These are phyloP conservation scores for Stichodactyla mertensii DNA, from an alignment of 64 coral and sea anemone species.

Conservation along the genomic window DNA sequence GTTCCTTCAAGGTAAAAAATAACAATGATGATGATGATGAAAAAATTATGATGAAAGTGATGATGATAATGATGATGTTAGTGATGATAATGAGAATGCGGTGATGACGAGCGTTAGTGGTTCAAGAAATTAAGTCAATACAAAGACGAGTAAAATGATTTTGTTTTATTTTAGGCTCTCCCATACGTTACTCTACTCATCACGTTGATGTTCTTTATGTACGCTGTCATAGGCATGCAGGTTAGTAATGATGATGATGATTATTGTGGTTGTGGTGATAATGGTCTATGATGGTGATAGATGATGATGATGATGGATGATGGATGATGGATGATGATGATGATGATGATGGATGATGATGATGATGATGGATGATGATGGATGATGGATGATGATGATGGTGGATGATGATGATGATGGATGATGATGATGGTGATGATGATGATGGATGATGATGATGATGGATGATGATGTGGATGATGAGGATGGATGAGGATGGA, in stretches of 20 bases:
- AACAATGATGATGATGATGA: neutral
- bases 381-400: too few relatives aligned
- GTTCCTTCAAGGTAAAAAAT: conserved; percentile 61
- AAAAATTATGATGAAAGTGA: too few relatives aligned
- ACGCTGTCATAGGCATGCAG: conserved; percentile 94
- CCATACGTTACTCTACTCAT: conserved; percentile 82
- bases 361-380: neutral
- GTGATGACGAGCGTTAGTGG: too few relatives aligned
- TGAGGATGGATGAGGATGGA: neutral
- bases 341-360: neutral
- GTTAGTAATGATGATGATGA: conserved; percentile 32
- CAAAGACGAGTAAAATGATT: neutral
- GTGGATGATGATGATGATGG: too few relatives aligned
- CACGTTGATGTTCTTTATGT: conserved; percentile 80
- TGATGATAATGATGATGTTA: too few relatives aligned
- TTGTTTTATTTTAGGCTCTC: conserved; percentile 48
- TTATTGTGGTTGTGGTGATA: conserved; percentile 18
- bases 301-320: neutral
- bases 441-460: neutral
- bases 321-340: neutral
- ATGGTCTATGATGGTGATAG: neutral
- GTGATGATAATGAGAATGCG: too few relatives aligned
- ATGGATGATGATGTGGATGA: neutral
- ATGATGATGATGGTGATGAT: neutral
- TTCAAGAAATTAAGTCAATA: neutral